Evolutionary conservation across 2,888 invertebrate genomes (phyloP), one percentile per base, ranked within the genome.

Genomic region (Mesorhabditis belari): DNA sequence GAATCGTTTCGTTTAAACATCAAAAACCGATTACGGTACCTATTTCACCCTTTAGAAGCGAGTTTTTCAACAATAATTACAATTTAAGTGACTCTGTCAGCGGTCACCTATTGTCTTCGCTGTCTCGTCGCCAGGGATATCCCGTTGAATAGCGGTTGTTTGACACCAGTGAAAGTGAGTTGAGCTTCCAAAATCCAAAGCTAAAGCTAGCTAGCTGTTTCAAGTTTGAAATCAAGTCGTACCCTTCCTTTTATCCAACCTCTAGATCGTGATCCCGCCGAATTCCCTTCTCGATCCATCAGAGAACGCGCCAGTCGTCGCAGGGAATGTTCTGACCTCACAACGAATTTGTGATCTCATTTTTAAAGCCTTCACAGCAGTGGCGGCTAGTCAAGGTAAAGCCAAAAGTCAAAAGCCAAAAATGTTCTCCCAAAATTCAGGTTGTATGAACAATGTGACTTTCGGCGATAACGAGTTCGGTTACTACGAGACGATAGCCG

Each of bases 401-500:
- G 44, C 12, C 12, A n/a, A 35, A n/a, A 35, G 44, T n/a, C n/a
- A n/a, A n/a, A n/a, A n/a, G n/a, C n/a, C n/a, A n/a, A n/a, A n/a
- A n/a, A n/a, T n/a, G n/a, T n/a, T n/a, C n/a, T n/a, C n/a, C n/a
- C n/a, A n/a, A n/a, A n/a, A n/a, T 61, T 26, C 55, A 70, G 96
- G 96, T 5, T 96, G 96, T 82, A 98, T 95, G 95, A 98, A 98
- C 83, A 98, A 96, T 81, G 85, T 95, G 24, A 98, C 96, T 0
- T 88, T 98, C 73, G 98, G 98, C 0, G 92, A 92, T 75, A 88
- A 88, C 5, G 86, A 86, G 55, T 90, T 92, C 88, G 93, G 93
- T 4, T 98, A 95, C 82, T 98, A 98, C 79, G 98, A 98, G 83
- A 99, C 98, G 0, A 92, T 99, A 4, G 94, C 93, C 0, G 98